Evolutionary conservation across 1,140 invertebrate species (phyloP), one percentile per base, ranked within the genome.

Genomic region (Drosophila ambigua): DNA sequence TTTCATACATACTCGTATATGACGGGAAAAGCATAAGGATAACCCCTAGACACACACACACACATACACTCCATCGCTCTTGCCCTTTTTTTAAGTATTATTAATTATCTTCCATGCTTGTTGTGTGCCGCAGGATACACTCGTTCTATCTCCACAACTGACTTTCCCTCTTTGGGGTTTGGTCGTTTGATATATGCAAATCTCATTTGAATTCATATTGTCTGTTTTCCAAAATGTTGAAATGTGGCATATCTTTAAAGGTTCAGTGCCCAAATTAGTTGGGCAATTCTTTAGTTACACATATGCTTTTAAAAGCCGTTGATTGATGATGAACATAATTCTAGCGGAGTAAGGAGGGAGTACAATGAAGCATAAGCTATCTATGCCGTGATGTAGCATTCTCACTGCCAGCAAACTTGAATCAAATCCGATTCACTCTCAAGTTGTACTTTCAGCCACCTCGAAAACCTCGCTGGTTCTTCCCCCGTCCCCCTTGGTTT

Each of bases 71-170:
- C 59, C 23, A 45, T 23, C 58, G 60, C 24, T 24, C 9, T 4
- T 44, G 59, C 73, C 76, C 79, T 68, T 71, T 79, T 24, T 87
- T 88, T 89, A 88, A 83, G 83, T 84, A 88, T 88, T 88, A 88
- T 88, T 88, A 88, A 88, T 88, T 88, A 79, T 83, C 76, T 89
- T 59, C 60, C 84, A 68, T 83, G 79, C 64, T 74, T 71, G 68
- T 71, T 39, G 49, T 55, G 48, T 59, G 74, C 82, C 82, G 61
- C 82, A 87, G 78, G 82, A 82, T 65, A 76, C 11, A 39, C 35
- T 11, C 35, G 35, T 39, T 39, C 9, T 54, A 26, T 31, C 5
- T 28, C 49, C 24, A 9, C 39, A 9, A 23, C 31, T 53, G 35
- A 39, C 31, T 43, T 68, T 46, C 54, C 59, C 49, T 66, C 58